These are phyloP conservation scores for Periophthalmodon schlosseri DNA, from an alignment of 2,113 vertebrate genomes.

Conservation along the genomic window DNA sequence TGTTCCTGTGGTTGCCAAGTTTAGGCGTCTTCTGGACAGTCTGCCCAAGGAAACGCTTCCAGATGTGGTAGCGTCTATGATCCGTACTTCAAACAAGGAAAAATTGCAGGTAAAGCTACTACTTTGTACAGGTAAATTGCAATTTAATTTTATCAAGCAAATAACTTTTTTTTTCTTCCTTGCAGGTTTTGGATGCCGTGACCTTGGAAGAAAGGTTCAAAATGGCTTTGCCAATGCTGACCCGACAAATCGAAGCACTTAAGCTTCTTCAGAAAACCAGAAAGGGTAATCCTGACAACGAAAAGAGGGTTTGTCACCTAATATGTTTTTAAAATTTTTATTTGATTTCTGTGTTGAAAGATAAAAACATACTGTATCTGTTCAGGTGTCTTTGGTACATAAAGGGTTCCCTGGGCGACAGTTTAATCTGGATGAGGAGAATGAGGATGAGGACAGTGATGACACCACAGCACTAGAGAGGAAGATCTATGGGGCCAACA, in stretches of 20 bases:
- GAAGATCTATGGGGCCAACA: constrained; percentile 85
- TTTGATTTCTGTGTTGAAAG: too few relatives aligned
- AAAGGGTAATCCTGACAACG: constrained; percentile 84
- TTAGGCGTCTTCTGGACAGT: constrained; percentile 88
- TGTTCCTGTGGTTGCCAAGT: constrained; percentile 92
- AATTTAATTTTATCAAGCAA: neutral
- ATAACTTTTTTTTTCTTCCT: neutral
- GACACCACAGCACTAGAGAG: constrained; percentile 86
- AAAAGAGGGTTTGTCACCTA: constrained; percentile 82
- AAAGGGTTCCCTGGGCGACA: constrained; percentile 80
- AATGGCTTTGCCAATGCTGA: constrained; percentile 90
- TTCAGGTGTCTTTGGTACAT: constrained; percentile 82
- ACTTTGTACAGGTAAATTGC: neutral
- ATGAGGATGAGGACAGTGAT: constrained; percentile 91
- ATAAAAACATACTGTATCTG: neutral
- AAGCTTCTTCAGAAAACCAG: constrained; percentile 92
- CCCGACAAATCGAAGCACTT: constrained; percentile 92
- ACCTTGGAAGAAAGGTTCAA: constrained; percentile 91
- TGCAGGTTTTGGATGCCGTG: constrained; percentile 91
- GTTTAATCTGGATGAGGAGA: constrained; percentile 80
- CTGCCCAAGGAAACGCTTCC: constrained; percentile 91
- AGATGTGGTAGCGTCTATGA: constrained; percentile 92
- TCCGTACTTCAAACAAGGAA: constrained; percentile 92
- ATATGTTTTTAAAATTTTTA: neutral
- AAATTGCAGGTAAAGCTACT: constrained; percentile 88